These are phyloP conservation scores for Callionymus lyra DNA, from an alignment of 2,113 vertebrate species.

Conservation along the genomic window DNA sequence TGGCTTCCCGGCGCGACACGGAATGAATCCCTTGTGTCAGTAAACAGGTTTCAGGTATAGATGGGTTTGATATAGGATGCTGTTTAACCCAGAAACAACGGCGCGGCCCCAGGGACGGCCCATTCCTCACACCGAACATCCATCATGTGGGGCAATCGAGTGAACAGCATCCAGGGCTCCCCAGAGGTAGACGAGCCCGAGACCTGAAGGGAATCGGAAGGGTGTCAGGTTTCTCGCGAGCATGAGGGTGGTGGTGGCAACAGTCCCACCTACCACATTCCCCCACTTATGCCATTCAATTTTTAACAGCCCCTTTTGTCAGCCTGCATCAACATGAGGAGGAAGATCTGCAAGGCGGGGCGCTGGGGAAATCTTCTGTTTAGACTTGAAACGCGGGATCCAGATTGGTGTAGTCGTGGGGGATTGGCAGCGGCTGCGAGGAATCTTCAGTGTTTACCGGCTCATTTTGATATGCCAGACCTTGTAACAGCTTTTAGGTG, in stretches of 20 bases:
- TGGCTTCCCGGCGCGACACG: slow-evolving; percentile 44
- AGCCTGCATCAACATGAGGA: slow-evolving; percentile 36
- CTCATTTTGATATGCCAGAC: slow-evolving; percentile 51
- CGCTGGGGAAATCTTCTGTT: slow-evolving; percentile 60
- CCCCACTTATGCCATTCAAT: slow-evolving; percentile 45
- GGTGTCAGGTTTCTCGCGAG: slow-evolving; percentile 47
- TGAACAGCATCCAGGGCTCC: slow-evolving; percentile 51
- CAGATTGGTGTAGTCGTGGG: slow-evolving; percentile 48
- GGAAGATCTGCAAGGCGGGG: slow-evolving; percentile 26
- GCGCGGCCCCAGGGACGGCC: slow-evolving; percentile 32
- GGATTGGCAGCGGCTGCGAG: slow-evolving; percentile 36
- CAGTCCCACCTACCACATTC: slow-evolving; percentile 40
- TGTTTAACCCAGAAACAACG: slow-evolving; percentile 67
- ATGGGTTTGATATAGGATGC: slow-evolving; percentile 57
- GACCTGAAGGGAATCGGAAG: slow-evolving; percentile 21
- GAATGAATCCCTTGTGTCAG: slow-evolving; percentile 53
- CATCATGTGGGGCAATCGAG: slow-evolving; percentile 58
- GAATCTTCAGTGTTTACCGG: slow-evolving; percentile 48
- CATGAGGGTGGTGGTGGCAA: slow-evolving; percentile 47
- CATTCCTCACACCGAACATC: slow-evolving; percentile 61
- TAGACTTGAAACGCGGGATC: slow-evolving; percentile 42
- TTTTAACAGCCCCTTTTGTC: slow-evolving; percentile 51
- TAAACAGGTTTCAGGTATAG: slow-evolving; percentile 59
- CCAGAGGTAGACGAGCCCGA: slow-evolving; percentile 41
- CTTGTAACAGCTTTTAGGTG: slow-evolving; percentile 48